Percentiles rank a stretch among this genome's conserved stretches.
phyloP scores from a whole-genome alignment of 2,888 invertebrate genomes.

The Lordiphosa fenestrarum region DNA sequence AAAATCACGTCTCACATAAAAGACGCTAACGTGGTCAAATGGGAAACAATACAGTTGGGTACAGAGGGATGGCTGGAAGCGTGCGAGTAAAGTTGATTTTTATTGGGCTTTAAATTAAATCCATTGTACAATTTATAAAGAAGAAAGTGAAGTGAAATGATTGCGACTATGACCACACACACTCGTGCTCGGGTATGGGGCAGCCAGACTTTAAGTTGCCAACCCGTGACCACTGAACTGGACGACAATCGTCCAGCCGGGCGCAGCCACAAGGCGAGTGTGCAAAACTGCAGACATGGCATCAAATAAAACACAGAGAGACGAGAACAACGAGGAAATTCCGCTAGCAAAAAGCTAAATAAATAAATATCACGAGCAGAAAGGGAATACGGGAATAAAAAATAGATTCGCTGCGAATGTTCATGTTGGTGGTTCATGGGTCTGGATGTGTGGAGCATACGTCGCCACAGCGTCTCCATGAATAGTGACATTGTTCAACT shows the following conservation, averaged over 20 bases:
- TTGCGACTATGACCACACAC: slow-evolving; percentile 40
- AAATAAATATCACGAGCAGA: slow-evolving; percentile 65
- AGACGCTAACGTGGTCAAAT: slow-evolving; percentile 67
- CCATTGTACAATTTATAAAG: slow-evolving; percentile 67
- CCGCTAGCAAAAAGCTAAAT: slow-evolving; percentile 59
- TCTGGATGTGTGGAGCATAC: slow-evolving; percentile 40
- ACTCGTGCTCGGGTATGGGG: slow-evolving; percentile 26
- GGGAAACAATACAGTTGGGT: slow-evolving; percentile 51
- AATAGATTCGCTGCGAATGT: slow-evolving; percentile 41
- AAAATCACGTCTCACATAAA: slow-evolving; percentile 70
- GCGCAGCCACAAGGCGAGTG: slow-evolving; percentile 39
- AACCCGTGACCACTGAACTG: slow-evolving; percentile 62
- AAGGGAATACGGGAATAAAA: slow-evolving; percentile 22
- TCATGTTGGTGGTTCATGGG: background rate
- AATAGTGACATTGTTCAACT: slow-evolving; percentile 52
- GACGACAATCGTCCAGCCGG: slow-evolving; percentile 43
- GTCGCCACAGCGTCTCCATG: slow-evolving; percentile 42
- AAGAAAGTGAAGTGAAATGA: slow-evolving; percentile 66
- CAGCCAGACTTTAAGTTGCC: slow-evolving; percentile 24
- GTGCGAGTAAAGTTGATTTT: slow-evolving; percentile 59
- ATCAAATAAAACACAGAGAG: slow-evolving; percentile 55
- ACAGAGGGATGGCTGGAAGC: slow-evolving; percentile 10
- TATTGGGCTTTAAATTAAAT: slow-evolving; percentile 72
- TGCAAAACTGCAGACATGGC: slow-evolving; percentile 70
- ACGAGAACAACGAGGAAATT: slow-evolving; percentile 25